These are phyloP conservation scores for Halcyon chelicuti DNA, from an alignment of 2,797 vertebrate species.

Conservation along the genomic window DNA sequence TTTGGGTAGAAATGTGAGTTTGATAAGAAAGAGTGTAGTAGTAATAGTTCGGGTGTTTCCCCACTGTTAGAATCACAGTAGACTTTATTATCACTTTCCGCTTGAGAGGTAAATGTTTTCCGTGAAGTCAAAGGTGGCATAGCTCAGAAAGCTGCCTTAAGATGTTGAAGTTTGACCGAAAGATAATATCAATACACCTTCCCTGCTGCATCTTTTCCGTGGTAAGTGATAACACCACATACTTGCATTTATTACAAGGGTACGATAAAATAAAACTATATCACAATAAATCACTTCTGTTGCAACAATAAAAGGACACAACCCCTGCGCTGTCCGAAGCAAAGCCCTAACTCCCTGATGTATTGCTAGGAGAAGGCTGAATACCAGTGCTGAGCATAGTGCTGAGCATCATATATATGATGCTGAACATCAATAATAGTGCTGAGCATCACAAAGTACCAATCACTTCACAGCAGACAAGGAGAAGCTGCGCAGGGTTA, in stretches of 20 bases:
- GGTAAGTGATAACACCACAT: rapidly evolving
- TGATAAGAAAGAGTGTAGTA: background rate
- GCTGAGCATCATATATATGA: too few relatives aligned
- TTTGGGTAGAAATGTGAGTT: background rate
- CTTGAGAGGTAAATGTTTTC: background rate
- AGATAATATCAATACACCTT: rapidly evolving
- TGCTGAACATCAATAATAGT: too few relatives aligned
- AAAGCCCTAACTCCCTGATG: background rate
- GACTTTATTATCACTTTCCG: background rate
- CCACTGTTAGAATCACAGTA: background rate
- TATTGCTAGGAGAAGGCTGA: rapidly evolving
- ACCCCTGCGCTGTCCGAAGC: background rate
- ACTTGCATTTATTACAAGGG: too few relatives aligned
- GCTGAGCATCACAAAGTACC: background rate
- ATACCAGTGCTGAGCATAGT: background rate
- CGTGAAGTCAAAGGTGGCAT: background rate
- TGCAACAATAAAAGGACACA: background rate
- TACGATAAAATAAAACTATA: background rate
- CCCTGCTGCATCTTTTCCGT: background rate
- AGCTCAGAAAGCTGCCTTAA: background rate
- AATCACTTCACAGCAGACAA: background rate
- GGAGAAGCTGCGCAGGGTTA: background rate
- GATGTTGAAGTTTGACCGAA: background rate
- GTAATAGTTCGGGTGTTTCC: background rate
- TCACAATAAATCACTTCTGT: background rate